phyloP scores from a whole-genome alignment of 2,113 vertebrate species.

The Anolis sagrei region DNA sequence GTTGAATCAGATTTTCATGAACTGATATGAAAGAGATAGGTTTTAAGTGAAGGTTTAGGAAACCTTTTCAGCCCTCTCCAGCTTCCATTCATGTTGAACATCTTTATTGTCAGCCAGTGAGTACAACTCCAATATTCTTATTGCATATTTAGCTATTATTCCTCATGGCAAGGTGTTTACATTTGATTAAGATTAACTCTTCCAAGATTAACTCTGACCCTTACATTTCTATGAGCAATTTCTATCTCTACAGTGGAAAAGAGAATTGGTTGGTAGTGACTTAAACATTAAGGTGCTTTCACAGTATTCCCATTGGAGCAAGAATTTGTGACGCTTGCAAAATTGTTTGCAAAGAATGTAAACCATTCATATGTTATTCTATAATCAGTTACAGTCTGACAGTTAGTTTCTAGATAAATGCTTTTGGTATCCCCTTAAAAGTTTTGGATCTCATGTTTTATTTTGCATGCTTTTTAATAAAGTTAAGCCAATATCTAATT shows the following conservation, averaged over 20 bases:
- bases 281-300: neutral
- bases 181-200: neutral
- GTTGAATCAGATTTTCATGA: neutral
- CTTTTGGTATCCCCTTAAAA: neutral
- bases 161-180: neutral
- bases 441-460: neutral
- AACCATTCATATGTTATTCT: neutral
- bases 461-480: neutral
- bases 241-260: neutral
- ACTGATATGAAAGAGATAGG: neutral
- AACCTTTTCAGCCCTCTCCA: neutral
- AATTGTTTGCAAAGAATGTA: neutral
- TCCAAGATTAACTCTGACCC: neutral
- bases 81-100: neutral
- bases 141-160: neutral
- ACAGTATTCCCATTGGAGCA: constrained; percentile 2
- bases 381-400: neutral
- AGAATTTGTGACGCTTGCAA: neutral
- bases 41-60: neutral
- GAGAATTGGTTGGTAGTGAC: neutral
- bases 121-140: neutral
- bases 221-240: neutral
- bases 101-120: neutral
- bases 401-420: neutral
- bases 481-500: neutral